Percentiles rank a stretch among this genome's conserved stretches.
phyloP scores from a whole-genome alignment of 1,140 invertebrate genomes.

The Pseudomyrmex dendroicus region DNA sequence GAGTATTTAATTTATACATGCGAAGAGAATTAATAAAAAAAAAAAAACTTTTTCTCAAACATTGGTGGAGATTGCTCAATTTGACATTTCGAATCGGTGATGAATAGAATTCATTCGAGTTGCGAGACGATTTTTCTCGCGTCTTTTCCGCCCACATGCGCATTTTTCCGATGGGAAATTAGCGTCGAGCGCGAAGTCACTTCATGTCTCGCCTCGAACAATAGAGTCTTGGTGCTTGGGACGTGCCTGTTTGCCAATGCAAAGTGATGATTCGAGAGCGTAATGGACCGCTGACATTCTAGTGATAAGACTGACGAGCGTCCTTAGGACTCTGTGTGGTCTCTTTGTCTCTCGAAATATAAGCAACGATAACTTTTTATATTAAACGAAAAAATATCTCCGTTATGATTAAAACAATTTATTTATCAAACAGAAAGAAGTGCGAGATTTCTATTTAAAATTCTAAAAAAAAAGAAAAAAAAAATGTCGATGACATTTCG shows the following conservation, averaged over 20 bases:
- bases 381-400: background rate
- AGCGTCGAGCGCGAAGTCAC: background rate
- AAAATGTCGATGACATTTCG: background rate
- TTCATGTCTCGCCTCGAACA: constrained; percentile 23
- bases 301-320: background rate
- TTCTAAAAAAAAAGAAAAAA: background rate
- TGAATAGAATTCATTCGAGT: constrained; percentile 13
- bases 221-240: constrained; percentile 26
- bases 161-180: constrained; percentile 62
- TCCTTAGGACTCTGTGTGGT: background rate
- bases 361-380: background rate
- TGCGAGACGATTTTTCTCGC: constrained; percentile 35
- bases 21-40: no score
- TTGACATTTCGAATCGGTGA: constrained; percentile 41
- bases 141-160: constrained; percentile 63
- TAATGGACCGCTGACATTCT: constrained; percentile 37
- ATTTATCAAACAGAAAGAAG: no score
- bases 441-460: background rate
- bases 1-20: background rate
- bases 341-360: background rate
- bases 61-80: constrained; percentile 30
- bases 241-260: constrained; percentile 17
- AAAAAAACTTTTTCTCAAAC: no score
- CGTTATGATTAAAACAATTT: no score
- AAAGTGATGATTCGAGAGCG: constrained; percentile 39